Conservation (phyloP, 2,888 invertebrate species). For the Hypolimnas misippus region DNA sequence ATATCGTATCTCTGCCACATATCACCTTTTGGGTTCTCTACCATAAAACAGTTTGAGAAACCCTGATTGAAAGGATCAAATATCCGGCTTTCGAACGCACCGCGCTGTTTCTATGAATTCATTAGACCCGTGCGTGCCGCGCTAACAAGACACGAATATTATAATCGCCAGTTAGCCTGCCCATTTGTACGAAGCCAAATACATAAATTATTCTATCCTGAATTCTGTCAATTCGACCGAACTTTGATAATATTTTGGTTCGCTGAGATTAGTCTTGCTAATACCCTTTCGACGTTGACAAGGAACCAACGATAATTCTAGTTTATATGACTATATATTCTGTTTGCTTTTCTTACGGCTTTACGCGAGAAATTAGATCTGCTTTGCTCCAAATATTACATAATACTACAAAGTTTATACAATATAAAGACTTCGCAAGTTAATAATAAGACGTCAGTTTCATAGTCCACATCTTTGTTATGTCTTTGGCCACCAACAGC, state of each 20-base stretch:
- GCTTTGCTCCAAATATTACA: not conserved
- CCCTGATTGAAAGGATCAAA: constrained; percentile 9
- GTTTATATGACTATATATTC: constrained; percentile 7
- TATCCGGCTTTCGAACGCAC: constrained; percentile 18
- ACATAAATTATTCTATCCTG: constrained; percentile 32
- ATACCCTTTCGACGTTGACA: not conserved
- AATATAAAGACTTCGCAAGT: too few relatives aligned
- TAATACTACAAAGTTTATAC: too few relatives aligned
- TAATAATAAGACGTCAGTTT: too few relatives aligned
- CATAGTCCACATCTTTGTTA: too few relatives aligned
- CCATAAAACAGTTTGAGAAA: not conserved
- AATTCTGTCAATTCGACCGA: constrained; percentile 9
- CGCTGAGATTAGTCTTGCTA: not conserved
- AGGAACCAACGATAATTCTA: not conserved
- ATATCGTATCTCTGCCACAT: too few relatives aligned
- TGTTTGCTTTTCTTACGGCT: not conserved
- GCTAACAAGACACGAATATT: constrained; percentile 49
- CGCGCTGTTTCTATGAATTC: constrained; percentile 22
- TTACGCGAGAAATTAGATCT: not conserved
- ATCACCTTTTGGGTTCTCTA: too few relatives aligned
- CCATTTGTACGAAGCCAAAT: constrained; percentile 16
- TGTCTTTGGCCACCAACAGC: too few relatives aligned
- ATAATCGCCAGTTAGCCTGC: constrained; percentile 38
- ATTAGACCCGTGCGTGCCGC: constrained; percentile 22
- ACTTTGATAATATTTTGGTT: not conserved